phyloP scores from a whole-genome alignment of 2,888 invertebrate species.

The Entomobrya multifasciata region DNA sequence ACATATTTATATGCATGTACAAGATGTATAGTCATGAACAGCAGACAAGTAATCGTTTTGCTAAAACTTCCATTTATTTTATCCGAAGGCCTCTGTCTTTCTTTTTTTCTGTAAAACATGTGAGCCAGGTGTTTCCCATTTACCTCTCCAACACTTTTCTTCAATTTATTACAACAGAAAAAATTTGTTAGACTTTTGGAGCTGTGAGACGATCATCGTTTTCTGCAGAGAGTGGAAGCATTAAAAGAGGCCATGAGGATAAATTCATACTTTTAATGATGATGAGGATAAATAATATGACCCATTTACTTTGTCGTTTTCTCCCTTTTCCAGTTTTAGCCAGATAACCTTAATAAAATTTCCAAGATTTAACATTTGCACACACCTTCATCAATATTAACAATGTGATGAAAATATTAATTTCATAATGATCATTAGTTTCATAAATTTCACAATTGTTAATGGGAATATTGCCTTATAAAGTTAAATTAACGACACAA shows the following conservation, averaged over 20 bases:
- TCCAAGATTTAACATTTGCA: too few species aligned
- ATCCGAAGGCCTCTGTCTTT: background rate
- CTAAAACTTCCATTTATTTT: background rate
- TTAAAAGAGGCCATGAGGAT: background rate
- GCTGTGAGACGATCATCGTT: background rate
- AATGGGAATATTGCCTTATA: too few species aligned
- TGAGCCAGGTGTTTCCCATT: constrained; percentile 28
- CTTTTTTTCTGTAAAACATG: background rate
- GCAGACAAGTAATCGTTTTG: background rate
- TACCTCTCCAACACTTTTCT: constrained; percentile 13
- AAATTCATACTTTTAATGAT: background rate
- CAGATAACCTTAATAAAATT: background rate
- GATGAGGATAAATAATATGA: background rate
- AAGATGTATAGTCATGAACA: background rate
- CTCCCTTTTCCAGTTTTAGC: background rate
- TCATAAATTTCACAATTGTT: background rate
- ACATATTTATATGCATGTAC: background rate
- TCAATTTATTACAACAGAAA: background rate
- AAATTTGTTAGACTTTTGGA: constrained; percentile 1
- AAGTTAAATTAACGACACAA: too few species aligned
- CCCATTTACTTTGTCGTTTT: constrained; percentile 26
- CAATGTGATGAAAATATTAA: background rate
- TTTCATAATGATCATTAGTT: background rate
- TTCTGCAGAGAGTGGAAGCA: background rate
- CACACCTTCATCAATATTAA: too few species aligned